Evolutionary conservation across 2,888 invertebrate genomes (phyloP), one percentile per base, ranked within the genome.

Genomic region (Metellina segmentata): DNA sequence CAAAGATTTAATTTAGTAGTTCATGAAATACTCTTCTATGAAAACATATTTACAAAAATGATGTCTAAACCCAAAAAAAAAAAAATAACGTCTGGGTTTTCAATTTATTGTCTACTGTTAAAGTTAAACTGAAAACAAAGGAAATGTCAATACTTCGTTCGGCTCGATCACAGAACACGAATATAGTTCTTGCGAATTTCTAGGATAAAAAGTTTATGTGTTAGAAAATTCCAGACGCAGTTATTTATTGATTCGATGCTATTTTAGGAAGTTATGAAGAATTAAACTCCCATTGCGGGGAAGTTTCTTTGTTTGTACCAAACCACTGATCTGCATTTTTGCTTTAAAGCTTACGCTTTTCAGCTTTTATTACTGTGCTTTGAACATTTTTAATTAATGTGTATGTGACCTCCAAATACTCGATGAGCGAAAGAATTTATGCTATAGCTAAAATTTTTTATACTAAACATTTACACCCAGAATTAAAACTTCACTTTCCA

Each of bases 231-330:
- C 61, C 61, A 9, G 61, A 11, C 61, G 16, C 61, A 19, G 20
- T 74, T 74, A 74, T 74, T 74, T 81, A 81, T 81, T 69, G 81
- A 81, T 81, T 81, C 11, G 71, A 11, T 49, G 81, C 81, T 81
- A 81, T 81, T 81, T 81, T 81, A 7, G 81, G 81, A 81, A 81
- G 48, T 71, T 70, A 81, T 81, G 34, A 81, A 70, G 81, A 61
- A 79, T 61, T 61, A 79, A 61, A 61, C 1, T 48, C 61, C 61
- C 61, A 61, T 61, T 16, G 16, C 34, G 16, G 13, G 16, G 61
- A 61, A 16, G 61, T 61, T 61, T 8, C 61, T 16, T 61, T 61
- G 61, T 61, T 61, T 61, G 34, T 34, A 8, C 61, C 61, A 16
- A 61, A 61, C 61, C 11, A 16, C 61, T 5, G 6, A 16, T 61